Evolutionary conservation across 2,113 vertebrate species (phyloP).

Genomic region (Pedetes capensis): DNA sequence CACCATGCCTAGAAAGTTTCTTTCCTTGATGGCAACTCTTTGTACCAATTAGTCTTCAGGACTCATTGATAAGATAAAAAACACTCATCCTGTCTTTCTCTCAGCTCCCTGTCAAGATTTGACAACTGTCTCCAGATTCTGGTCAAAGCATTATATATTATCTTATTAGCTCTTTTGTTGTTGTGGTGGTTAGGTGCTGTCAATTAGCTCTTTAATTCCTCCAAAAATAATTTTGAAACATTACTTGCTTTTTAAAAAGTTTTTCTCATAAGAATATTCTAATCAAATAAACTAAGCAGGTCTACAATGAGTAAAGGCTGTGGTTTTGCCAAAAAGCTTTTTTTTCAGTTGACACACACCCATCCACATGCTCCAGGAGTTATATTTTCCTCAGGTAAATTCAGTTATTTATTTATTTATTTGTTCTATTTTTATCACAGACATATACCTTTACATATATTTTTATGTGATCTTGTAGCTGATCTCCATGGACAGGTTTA

Average conservation of each 20-base stretch:
- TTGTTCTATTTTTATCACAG: background rate
- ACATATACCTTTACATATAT: background rate
- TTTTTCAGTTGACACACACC: background rate
- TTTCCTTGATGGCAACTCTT: background rate
- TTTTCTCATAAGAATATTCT: background rate
- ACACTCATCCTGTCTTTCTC: accelerated
- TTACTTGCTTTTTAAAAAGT: background rate
- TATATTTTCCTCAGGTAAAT: background rate
- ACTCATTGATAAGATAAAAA: background rate
- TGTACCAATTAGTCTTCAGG: background rate
- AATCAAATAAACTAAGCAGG: background rate
- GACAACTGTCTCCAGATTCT: accelerated
- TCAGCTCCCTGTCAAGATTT: background rate
- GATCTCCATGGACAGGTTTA: background rate
- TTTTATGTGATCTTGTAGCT: background rate
- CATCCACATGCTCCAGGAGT: no score
- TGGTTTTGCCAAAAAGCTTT: background rate
- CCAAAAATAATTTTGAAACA: background rate
- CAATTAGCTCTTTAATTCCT: background rate
- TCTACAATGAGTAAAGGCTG: background rate
- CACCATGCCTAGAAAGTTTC: no score
- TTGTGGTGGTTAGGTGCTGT: no score
- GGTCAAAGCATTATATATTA: background rate
- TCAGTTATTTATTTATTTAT: no score
- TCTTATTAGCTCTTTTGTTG: background rate